Evolutionary conservation across 1,140 invertebrate species (phyloP).

Genomic region (Trichonephila inaurata): DNA sequence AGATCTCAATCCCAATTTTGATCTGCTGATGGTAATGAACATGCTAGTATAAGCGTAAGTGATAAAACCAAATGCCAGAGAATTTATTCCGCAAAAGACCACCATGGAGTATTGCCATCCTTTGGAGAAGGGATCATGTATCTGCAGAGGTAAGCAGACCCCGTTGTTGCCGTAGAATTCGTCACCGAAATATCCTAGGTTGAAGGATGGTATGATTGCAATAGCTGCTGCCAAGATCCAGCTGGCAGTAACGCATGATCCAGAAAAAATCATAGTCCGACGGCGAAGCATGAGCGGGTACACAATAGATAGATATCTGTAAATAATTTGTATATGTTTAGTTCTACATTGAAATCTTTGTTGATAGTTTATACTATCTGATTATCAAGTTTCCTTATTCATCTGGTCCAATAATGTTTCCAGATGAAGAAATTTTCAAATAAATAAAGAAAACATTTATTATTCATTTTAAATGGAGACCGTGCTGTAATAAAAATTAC

Average conservation of each 20-base stretch:
- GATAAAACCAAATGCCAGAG: conserved; percentile 83
- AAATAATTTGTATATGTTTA: background rate
- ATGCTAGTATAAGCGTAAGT: conserved; percentile 84
- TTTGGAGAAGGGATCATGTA: conserved; percentile 82
- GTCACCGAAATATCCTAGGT: conserved; percentile 75
- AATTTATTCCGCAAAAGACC: conserved; percentile 83
- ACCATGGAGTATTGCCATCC: conserved; percentile 85
- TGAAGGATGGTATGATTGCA: conserved; percentile 77
- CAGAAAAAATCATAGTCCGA: conserved; percentile 84
- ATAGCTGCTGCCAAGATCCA: conserved; percentile 85
- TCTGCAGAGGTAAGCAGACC: conserved; percentile 84
- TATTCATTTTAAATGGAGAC: no score
- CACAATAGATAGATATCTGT: conserved; percentile 85
- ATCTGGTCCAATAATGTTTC: no score
- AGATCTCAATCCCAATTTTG: conserved; percentile 84
- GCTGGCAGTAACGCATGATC: conserved; percentile 84
- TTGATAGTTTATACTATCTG: no score
- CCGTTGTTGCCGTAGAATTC: conserved; percentile 83
- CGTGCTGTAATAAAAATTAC: no score
- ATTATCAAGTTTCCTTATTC: no score
- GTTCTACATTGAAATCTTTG: no score
- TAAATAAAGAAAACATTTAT: no score
- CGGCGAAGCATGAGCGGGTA: conserved; percentile 84
- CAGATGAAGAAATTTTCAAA: no score
- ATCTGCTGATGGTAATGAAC: conserved; percentile 84